Conservation (phyloP, 2,113 vertebrate genomes). For the Chaetorhynchus papuensis region DNA sequence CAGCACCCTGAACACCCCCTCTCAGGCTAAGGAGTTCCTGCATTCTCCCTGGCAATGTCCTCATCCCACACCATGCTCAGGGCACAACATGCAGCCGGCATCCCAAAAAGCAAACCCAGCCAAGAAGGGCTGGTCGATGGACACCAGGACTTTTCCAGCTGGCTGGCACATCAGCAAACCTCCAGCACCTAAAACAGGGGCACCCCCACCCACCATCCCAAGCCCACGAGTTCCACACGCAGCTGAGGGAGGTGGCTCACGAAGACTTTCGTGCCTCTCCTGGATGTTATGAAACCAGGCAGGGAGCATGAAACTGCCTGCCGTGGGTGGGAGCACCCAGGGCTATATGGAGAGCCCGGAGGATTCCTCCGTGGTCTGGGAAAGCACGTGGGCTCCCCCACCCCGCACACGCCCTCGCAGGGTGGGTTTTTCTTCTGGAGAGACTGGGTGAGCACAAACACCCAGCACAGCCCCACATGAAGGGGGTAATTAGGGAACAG, state of each 20-base stretch:
- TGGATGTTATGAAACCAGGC: slow-evolving; percentile 39
- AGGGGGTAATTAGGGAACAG: slow-evolving; percentile 37
- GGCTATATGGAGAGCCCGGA: background rate
- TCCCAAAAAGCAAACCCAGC: background rate
- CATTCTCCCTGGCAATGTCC: background rate
- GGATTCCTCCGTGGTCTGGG: slow-evolving; percentile 10
- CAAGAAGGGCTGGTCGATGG: rapidly evolving
- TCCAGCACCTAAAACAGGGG: background rate
- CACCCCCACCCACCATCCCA: rapidly evolving
- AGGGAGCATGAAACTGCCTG: slow-evolving; percentile 33
- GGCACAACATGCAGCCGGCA: background rate
- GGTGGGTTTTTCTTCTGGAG: background rate
- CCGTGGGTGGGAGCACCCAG: slow-evolving; percentile 50
- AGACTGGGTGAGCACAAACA: background rate
- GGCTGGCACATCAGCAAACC: background rate
- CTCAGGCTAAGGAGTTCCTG: background rate
- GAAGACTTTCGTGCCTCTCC: background rate
- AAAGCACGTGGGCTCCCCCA: slow-evolving; percentile 22
- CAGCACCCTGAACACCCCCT: background rate
- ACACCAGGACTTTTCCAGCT: background rate
- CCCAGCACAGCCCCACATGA: background rate
- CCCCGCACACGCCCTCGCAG: slow-evolving; percentile 3
- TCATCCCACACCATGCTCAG: rapidly evolving
- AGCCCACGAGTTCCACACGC: background rate
- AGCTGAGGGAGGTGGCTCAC: background rate